These are phyloP conservation scores for Chaitophorus viminalis DNA, from an alignment of 2,888 invertebrate species.

Conservation along the genomic window DNA sequence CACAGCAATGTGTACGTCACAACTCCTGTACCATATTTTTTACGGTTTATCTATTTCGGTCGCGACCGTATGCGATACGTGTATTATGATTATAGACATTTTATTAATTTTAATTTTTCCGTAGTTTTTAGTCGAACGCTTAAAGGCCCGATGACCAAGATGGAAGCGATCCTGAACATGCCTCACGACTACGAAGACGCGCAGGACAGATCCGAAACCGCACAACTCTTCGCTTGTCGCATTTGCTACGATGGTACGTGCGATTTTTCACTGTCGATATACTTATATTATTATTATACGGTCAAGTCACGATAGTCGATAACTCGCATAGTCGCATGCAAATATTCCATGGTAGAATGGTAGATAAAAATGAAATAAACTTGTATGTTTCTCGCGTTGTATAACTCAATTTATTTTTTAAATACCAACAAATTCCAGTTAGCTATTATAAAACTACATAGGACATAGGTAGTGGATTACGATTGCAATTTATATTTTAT, in stretches of 20 bases:
- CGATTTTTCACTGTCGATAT: background rate
- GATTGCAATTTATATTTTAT: too few species aligned
- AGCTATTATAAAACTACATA: background rate
- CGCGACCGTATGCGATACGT: too few species aligned
- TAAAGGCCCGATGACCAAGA: background rate
- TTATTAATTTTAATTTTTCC: background rate
- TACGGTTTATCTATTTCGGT: too few species aligned
- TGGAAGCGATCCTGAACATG: background rate
- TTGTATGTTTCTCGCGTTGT: too few species aligned
- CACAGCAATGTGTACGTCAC: too few species aligned
- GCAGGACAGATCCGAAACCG: background rate
- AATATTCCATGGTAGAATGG: too few species aligned
- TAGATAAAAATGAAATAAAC: background rate
- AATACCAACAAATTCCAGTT: too few species aligned
- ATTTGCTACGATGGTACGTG: constrained; percentile 52
- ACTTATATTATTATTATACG: background rate
- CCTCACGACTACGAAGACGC: background rate
- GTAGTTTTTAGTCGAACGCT: background rate
- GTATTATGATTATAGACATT: background rate
- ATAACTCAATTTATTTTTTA: too few species aligned
- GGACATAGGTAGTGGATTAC: too few species aligned
- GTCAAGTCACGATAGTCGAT: background rate
- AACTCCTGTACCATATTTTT: too few species aligned
- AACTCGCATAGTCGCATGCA: too few species aligned
- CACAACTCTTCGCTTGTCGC: constrained; percentile 14